phyloP scores from a whole-genome alignment of 2,113 vertebrate species.

The Xyrauchen texanus region DNA sequence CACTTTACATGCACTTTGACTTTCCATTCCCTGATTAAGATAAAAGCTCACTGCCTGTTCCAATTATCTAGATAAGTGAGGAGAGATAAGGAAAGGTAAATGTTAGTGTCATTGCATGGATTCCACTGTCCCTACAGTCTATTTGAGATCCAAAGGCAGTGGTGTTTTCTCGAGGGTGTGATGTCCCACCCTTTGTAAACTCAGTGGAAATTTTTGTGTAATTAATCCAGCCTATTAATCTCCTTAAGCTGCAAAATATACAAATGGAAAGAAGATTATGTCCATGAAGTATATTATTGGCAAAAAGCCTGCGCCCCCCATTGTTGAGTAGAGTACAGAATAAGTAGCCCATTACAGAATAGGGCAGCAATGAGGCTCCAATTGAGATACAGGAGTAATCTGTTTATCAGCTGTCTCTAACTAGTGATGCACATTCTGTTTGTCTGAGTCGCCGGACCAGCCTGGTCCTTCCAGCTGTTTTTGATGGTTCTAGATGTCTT shows the following conservation, averaged over 20 bases:
- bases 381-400: neutral
- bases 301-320: neutral
- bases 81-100: conserved; percentile 9
- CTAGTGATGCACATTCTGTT: conserved; percentile 27
- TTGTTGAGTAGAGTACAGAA: neutral
- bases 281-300: neutral
- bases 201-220: conserved; percentile 7
- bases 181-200: neutral
- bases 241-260: neutral
- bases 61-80: conserved; percentile 12
- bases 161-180: conserved; percentile 42
- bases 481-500: conserved; percentile 78
- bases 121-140: conserved; percentile 48
- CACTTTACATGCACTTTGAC: conserved; percentile 7
- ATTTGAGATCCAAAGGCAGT: conserved; percentile 64
- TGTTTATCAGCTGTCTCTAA: conserved; percentile 26
- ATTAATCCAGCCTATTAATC: neutral
- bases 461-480: conserved; percentile 61
- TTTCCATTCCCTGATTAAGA: neutral
- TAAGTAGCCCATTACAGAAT: neutral
- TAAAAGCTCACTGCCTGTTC: conserved; percentile 4
- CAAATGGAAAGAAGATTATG: neutral
- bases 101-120: conserved; percentile 41
- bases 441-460: conserved; percentile 22
- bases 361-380: conserved; percentile 12